Conservation (phyloP, 2,113 vertebrate species). For the Murina feae region DNA sequence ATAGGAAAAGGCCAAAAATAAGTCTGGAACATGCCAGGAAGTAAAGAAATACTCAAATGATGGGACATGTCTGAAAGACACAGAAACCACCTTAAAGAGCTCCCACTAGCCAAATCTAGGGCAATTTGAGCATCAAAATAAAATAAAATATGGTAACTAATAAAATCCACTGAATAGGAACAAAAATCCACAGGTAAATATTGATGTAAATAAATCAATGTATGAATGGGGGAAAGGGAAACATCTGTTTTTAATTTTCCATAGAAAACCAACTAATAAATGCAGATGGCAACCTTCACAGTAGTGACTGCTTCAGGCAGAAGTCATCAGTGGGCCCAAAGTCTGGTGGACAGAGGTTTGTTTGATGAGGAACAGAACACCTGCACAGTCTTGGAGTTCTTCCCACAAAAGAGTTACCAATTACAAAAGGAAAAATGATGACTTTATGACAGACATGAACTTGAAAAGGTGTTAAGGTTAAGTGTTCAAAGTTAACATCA, state of each 20-base stretch:
- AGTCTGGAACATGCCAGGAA: neutral
- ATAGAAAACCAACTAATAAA: neutral
- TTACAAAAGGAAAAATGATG: neutral
- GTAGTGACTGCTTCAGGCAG: neutral
- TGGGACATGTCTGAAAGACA: neutral
- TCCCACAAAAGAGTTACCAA: neutral
- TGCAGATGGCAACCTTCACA: neutral
- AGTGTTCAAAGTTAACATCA: neutral
- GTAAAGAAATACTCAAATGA: neutral
- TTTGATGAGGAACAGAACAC: neutral
- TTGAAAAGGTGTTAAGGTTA: neutral
- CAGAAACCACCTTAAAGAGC: neutral
- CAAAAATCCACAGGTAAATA: neutral
- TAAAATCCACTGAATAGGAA: neutral
- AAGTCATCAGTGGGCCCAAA: neutral
- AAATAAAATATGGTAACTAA: conserved; percentile 3
- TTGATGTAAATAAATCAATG: neutral
- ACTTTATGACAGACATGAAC: neutral
- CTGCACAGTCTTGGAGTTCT: neutral
- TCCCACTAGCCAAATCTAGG: neutral
- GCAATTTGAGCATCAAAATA: neutral
- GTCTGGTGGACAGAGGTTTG: neutral
- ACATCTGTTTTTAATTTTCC: neutral
- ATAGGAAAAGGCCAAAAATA: neutral
- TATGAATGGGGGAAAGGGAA: neutral